Evolutionary conservation across 1,140 invertebrate species (phyloP).

Genomic region (Maconellicoccus hirsutus): DNA sequence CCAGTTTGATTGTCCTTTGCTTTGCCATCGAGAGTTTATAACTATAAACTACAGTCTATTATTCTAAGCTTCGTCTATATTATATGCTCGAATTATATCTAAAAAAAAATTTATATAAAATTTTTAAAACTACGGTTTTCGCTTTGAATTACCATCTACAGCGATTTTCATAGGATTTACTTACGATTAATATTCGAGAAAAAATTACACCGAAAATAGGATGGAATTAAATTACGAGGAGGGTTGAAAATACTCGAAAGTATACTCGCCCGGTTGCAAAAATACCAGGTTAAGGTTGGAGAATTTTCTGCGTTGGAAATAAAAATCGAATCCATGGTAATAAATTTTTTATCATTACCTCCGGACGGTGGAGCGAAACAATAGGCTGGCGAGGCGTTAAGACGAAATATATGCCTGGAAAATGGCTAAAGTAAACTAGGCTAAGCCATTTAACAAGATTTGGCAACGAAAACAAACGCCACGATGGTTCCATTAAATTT

Average conservation of each 20-base stretch:
- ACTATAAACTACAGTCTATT: too few species aligned
- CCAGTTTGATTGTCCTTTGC: too few species aligned
- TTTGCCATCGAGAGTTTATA: too few species aligned
- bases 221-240: too few species aligned
- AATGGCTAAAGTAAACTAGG: neutral
- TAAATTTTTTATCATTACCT: neutral
- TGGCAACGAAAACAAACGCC: slow-evolving; percentile 1
- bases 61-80: too few species aligned
- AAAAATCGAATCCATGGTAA: neutral
- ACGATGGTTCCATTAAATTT: neutral
- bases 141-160: too few species aligned
- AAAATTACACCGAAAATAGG: too few species aligned
- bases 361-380: neutral
- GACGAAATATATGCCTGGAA: neutral
- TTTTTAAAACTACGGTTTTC: too few species aligned
- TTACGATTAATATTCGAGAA: too few species aligned
- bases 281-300: neutral
- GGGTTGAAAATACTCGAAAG: neutral
- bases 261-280: neutral
- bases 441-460: neutral
- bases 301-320: neutral
- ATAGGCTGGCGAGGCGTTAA: neutral
- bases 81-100: too few species aligned
- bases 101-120: too few species aligned
- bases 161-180: too few species aligned